These are phyloP conservation scores for Portevinia maculata DNA, from an alignment of 2,888 invertebrate species.

Conservation along the genomic window DNA sequence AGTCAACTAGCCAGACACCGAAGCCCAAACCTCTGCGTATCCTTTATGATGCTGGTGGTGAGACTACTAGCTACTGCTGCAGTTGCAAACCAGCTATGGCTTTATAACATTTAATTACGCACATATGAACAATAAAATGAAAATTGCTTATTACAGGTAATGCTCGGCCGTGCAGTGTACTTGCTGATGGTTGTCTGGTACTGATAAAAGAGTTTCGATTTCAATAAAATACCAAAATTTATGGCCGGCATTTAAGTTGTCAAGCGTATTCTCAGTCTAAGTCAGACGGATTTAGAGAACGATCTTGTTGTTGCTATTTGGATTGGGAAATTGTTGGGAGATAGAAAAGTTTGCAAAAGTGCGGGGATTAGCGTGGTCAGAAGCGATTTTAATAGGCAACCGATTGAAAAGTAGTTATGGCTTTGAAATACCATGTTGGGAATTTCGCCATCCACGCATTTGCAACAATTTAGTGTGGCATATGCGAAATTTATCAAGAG, in stretches of 20 bases:
- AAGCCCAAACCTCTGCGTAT: slow-evolving; percentile 16
- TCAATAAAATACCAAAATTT: slow-evolving; percentile 59
- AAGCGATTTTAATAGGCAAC: slow-evolving; percentile 3
- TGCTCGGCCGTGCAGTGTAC: slow-evolving; percentile 22
- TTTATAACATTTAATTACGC: slow-evolving; percentile 53
- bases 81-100: not conserved
- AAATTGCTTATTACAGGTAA: slow-evolving; percentile 56
- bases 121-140: slow-evolving; percentile 57
- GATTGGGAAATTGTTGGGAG: not conserved
- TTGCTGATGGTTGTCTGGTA: not conserved
- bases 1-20: not conserved
- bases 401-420: slow-evolving; percentile 32
- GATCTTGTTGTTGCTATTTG: slow-evolving; percentile 2
- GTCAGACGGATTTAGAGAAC: slow-evolving; percentile 25
- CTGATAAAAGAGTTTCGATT: slow-evolving; percentile 61
- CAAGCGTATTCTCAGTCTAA: slow-evolving; percentile 35
- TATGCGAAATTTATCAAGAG: slow-evolving; percentile 35
- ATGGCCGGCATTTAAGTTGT: slow-evolving; percentile 48
- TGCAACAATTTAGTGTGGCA: slow-evolving; percentile 31
- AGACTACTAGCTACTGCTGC: not conserved
- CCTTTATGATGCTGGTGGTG: slow-evolving; percentile 1
- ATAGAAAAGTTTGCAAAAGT: slow-evolving; percentile 16
- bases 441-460: slow-evolving; percentile 32
- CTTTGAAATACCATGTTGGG: slow-evolving; percentile 19
- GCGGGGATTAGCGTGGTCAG: not conserved